phyloP scores from a whole-genome alignment of 2,797 vertebrate species.

The Notolabrus celidotus region DNA sequence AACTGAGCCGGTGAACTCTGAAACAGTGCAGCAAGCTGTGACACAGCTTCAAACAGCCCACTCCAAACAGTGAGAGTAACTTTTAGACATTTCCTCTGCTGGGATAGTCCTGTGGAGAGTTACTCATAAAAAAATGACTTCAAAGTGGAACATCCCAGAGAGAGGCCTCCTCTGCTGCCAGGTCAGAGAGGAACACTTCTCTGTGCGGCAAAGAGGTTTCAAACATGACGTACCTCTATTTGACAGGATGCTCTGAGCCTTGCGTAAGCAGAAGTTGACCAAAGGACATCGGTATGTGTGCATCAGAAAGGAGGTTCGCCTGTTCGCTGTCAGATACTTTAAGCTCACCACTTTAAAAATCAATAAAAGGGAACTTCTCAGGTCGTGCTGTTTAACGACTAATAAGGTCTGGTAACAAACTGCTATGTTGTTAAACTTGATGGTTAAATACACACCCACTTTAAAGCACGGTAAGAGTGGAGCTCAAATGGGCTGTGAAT shows the following conservation, averaged over 20 bases:
- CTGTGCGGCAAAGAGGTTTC: slow-evolving; percentile 37
- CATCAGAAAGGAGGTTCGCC: slow-evolving; percentile 39
- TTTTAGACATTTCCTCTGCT: slow-evolving; percentile 70
- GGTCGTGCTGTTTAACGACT: slow-evolving; percentile 33
- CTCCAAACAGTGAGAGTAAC: slow-evolving; percentile 54
- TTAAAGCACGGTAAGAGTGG: slow-evolving; percentile 6
- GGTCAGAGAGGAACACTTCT: slow-evolving; percentile 67
- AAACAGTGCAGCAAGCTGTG: slow-evolving; percentile 28
- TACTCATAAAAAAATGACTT: slow-evolving; percentile 83
- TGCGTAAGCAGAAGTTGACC: slow-evolving; percentile 53
- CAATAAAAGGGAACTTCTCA: slow-evolving; percentile 31
- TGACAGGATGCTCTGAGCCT: slow-evolving; percentile 66
- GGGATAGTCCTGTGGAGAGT: slow-evolving; percentile 71
- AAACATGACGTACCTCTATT: slow-evolving; percentile 64
- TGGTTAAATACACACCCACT: slow-evolving; percentile 23
- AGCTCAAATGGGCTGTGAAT: slow-evolving; percentile 50
- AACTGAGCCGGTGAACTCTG: slow-evolving; percentile 40
- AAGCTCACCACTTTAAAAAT: slow-evolving; percentile 50
- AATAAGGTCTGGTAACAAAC: slow-evolving; percentile 24
- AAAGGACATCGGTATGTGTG: slow-evolving; percentile 62
- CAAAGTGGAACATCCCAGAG: slow-evolving; percentile 70
- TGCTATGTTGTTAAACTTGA: slow-evolving; percentile 44
- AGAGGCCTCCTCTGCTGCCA: slow-evolving; percentile 49
- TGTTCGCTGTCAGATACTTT: slow-evolving; percentile 60
- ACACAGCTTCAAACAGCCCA: slow-evolving; percentile 60